Conservation (phyloP, 2,888 invertebrate genomes). For the Lepas anatifera region DNA sequence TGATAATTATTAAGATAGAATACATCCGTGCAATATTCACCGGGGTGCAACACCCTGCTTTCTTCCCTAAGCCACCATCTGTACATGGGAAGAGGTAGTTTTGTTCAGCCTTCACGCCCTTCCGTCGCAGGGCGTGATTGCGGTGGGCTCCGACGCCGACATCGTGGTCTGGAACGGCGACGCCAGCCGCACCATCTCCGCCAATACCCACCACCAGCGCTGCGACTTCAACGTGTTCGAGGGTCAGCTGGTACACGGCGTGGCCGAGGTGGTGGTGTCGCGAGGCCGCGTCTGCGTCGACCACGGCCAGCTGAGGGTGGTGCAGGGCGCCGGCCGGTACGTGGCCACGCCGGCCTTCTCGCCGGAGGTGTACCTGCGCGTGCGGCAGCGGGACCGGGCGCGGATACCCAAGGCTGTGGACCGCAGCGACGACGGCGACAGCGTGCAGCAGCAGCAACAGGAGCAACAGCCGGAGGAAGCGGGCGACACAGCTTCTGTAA, state of each 20-base stretch:
- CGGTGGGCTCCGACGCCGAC: constrained; percentile 89
- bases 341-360: constrained; percentile 62
- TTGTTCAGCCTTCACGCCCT: too few species aligned
- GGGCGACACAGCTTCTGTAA: neutral
- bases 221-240: constrained; percentile 97
- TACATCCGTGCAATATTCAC: too few species aligned
- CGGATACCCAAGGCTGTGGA: constrained; percentile 28
- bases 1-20: too few species aligned
- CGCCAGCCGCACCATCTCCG: constrained; percentile 73
- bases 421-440: neutral
- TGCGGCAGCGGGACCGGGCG: constrained; percentile 27
- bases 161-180: constrained; percentile 92
- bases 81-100: too few species aligned
- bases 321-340: constrained; percentile 82
- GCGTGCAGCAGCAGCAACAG: neutral
- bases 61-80: too few species aligned
- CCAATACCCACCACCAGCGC: constrained; percentile 79
- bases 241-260: constrained; percentile 83
- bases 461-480: neutral
- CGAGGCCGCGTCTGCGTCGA: constrained; percentile 85
- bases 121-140: constrained; percentile 59
- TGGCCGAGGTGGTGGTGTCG: constrained; percentile 84
- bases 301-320: constrained; percentile 74
- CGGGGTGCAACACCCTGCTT: too few species aligned
- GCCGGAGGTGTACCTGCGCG: constrained; percentile 50